Base-by-base conservation (phyloP, 2,797 vertebrate genomes). In the Pipistrellus pygmaeus region DNA sequence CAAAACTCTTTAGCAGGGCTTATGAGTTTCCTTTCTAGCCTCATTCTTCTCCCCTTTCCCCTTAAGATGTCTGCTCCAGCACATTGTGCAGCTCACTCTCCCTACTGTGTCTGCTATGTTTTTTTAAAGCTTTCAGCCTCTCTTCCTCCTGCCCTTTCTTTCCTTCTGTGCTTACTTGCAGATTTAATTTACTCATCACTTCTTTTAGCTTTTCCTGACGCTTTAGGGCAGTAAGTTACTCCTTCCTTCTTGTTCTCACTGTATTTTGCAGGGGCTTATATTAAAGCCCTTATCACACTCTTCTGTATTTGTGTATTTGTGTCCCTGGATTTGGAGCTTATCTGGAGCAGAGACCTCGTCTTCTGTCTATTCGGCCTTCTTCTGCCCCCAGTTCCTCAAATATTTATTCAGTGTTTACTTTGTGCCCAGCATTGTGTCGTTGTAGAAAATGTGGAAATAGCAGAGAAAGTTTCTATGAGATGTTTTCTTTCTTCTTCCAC, bases 401-500 rank as follows among this genome's bases (percentile, higher is more conserved):
- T 71, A 32, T 60, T 94, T 81, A 83, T 68, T 83, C 48, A 57
- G 18, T 10, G 15, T 53, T 51, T 81, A 0, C 55, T 84, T 21
- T 73, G 11, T 83, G 57, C 44, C n/a, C n/a, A 71, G n/a, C 14
- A 23, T 30, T 38, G 5, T 44, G 17, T 81, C 62, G 4, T 48
- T 23, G 8, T 62, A 72, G 66, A 77, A 76, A 69, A 75, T 30
- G 51, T 48, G 30, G 44, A 18, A 48, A 57, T 41, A 23, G 5
- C 64, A 35, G 30, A 62, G 44, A 41, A 38, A 21, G 9, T 84
- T 86, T 87, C 8, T 87, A 1, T 57, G 77, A 30, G 32, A 2
- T 17, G 2, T 80, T 72, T 94, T 69, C 20, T 94, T 68, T 44
- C 21, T 94, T 68, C 51, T 44, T 96, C 32, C 64, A 62, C 95